phyloP scores from a whole-genome alignment of 2,888 invertebrate genomes.

The Junonia oenone region DNA sequence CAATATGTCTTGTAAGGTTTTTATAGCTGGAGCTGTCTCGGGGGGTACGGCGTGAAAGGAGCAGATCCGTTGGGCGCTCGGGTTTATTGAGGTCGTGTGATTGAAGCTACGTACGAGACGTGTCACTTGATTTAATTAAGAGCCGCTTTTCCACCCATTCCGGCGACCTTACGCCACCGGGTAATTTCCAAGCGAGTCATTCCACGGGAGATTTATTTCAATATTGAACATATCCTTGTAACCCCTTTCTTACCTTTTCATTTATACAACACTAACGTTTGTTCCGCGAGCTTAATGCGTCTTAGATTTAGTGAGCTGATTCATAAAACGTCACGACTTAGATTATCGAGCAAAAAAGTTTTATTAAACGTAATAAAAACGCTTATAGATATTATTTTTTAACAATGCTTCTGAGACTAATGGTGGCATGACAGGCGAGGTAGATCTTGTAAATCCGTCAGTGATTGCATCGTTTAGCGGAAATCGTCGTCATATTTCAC shows the following conservation, averaged over 20 bases:
- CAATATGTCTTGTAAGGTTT: conserved; percentile 7
- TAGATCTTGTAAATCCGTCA: conserved; percentile 62
- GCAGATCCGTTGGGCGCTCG: conserved; percentile 55
- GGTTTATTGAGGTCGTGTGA: conserved; percentile 76
- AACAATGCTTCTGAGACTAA: conserved; percentile 8
- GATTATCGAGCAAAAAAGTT: neutral
- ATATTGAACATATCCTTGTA: conserved; percentile 49
- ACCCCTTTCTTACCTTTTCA: conserved; percentile 31
- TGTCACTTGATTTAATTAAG: conserved; percentile 80
- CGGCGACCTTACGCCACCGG: conserved; percentile 63
- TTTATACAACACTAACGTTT: conserved; percentile 9
- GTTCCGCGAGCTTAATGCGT: neutral
- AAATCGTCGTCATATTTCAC: conserved; percentile 72
- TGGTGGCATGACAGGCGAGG: conserved; percentile 31
- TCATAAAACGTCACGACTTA: neutral
- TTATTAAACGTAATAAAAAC: neutral
- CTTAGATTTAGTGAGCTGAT: no score
- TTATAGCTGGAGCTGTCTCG: conserved; percentile 13
- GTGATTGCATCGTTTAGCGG: conserved; percentile 72
- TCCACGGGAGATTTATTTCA: conserved; percentile 68
- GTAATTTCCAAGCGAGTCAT: conserved; percentile 71
- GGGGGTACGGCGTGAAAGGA: conserved; percentile 36
- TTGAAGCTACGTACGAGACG: conserved; percentile 74
- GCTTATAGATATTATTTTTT: neutral
- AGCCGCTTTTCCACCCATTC: conserved; percentile 73